Base-by-base conservation (phyloP, 1,140 invertebrate species). In the Drosophila nebulosa region DNA sequence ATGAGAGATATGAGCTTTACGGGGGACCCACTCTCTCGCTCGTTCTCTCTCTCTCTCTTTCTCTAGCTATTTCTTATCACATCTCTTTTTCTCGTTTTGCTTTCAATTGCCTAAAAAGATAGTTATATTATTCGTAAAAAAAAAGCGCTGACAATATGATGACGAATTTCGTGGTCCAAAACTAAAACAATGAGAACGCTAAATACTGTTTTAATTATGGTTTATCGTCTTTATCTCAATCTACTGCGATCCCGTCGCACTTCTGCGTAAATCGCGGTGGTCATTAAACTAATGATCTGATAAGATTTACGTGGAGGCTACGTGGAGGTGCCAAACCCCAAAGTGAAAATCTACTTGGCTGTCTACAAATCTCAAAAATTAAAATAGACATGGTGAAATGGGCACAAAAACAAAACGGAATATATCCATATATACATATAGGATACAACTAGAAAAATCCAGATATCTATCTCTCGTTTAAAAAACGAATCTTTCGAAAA, bases 11-110 rank as follows among this genome's bases (percentile, higher is more conserved):
- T 46, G 16, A 46, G 9, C 27, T 16, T 24, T 3, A n/a, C 16
- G 30, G 53, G 14, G 64, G 26, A 21, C 32, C 32, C 24, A 14
- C 35, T 56, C 32, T 27, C 9, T 14, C 30, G 14, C 30, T 30
- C 46, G 24, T 24, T 16, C 18, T 10, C 55, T 64, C 36, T 64
- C 5, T 53, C 22, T 24, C 32, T 63, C 61, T 58, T 62, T 74
- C 69, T 60, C 10, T 74, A 52, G 39, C 42, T 12, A 0, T 32
- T 7, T 32, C 30, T 32, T 32, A n/a, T 0, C 10, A 12, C 10
- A 12, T 32, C 30, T 32, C 10, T 10, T 32, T 9, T 9, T 30
- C 27, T 30, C 10, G 27, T 30, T 30, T 36, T 27, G 52, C 24
- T 52, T 60, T 36, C 9, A 21, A 46, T 46, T 46, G 39, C 39